Evolutionary conservation across 53 echinoderm and acorn worm species (phyloP).

Genomic region (Antedon mediterranea): DNA sequence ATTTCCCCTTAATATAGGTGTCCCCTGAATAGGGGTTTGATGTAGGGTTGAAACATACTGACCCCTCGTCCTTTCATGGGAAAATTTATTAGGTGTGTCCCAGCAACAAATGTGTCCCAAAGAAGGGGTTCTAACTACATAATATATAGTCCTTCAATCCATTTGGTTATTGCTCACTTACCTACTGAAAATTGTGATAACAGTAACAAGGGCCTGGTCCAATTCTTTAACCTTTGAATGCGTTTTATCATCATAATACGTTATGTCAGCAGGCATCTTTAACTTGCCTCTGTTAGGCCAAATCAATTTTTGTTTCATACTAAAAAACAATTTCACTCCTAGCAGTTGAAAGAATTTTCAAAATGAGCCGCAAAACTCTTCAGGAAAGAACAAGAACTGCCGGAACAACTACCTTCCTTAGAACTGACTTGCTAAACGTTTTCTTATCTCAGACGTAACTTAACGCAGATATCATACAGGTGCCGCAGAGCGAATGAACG

Average conservation of each 20-base stretch:
- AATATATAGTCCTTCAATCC: background rate
- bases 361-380: background rate
- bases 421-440: background rate
- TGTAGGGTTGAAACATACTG: too few species aligned
- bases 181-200: conserved; percentile 61
- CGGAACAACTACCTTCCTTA: background rate
- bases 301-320: background rate
- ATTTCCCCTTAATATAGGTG: too few species aligned
- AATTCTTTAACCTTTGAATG: conserved; percentile 1
- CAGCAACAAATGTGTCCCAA: too few species aligned
- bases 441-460: background rate
- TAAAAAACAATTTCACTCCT: background rate
- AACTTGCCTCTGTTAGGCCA: conserved; percentile 1
- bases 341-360: background rate
- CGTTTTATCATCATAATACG: background rate
- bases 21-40: too few species aligned
- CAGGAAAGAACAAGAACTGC: background rate
- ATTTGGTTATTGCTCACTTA: conserved; percentile 4
- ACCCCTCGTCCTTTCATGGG: too few species aligned
- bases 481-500: background rate
- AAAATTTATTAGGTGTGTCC: too few species aligned
- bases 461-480: background rate
- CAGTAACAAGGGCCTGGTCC: conserved; percentile 44
- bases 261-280: background rate
- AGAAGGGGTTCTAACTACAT: too few species aligned